Percentiles rank a stretch among this genome's conserved stretches.
Conservation (phyloP, 2,113 vertebrate species). For the Ramphastos sulfuratus region DNA sequence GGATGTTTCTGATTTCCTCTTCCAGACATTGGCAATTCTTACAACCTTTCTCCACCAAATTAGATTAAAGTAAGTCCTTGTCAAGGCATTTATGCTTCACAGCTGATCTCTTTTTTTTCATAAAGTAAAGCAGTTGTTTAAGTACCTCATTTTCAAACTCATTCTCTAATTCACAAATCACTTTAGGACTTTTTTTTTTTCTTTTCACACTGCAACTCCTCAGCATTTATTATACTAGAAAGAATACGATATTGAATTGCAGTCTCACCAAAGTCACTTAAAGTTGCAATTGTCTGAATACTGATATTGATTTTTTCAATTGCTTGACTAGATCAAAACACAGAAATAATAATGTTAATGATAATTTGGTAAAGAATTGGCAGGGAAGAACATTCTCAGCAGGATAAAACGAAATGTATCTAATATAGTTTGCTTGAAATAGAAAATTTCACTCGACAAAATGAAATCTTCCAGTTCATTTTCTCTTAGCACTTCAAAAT, state of each 20-base stretch:
- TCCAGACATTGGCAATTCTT: neutral
- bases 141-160: neutral
- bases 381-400: neutral
- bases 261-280: neutral
- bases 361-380: neutral
- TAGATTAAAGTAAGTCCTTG: neutral
- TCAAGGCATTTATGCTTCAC: neutral
- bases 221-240: neutral
- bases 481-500: neutral
- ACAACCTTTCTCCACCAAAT: neutral
- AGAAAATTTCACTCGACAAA: neutral
- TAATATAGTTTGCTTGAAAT: neutral
- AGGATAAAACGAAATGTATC: neutral
- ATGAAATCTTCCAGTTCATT: slow-evolving; percentile 6
- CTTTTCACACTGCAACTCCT: neutral
- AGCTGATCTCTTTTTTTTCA: neutral
- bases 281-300: neutral
- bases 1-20: neutral
- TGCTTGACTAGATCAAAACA: neutral
- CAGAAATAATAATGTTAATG: slow-evolving; percentile 30
- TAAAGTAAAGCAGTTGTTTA: neutral
- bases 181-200: neutral
- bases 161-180: neutral
- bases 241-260: neutral
- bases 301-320: neutral